Evolutionary conservation across 2,888 invertebrate species (phyloP), one percentile per base, ranked within the genome.

Genomic region (Campoplex capitator): DNA sequence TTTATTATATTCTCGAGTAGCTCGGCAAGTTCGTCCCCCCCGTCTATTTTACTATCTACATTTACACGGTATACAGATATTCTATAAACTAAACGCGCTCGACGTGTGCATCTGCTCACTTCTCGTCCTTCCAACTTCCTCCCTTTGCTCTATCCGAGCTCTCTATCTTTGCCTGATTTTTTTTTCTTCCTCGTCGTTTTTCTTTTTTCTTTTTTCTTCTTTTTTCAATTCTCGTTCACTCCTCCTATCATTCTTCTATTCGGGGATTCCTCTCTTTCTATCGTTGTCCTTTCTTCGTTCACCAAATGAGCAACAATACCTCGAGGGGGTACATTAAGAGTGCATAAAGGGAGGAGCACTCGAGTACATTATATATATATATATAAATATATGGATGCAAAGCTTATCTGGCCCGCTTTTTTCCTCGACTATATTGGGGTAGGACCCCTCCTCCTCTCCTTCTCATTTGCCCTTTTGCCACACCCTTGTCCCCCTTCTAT

Each of bases 291-390:
- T 80, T 48, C 71, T 51, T 70, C 28, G 58, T n/a, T 86, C 75
- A 71, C 89, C 83, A 93, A 93, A 92, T 93, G 93, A 93, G 93
- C 93, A 93, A 93, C 93, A 93, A 93, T 93, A 71, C 77, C 56
- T 67, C 84, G 77, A 75, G 82, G 86, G 86, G 75, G 91, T 90
- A 91, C 90, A 92, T 93, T 91, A 91, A 92, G 93, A 92, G 92
- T 89, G 90, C 89, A 89, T 90, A 88, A 88, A 91, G 92, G 94
- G 93, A 91, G 92, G 92, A 93, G 93, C 93, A 93, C 92, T 91
- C 89, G 91, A 92, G 92, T 89, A 92, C 91, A 93, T 93, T 93
- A 92, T 93, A 87, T 84, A 73, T 76, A 75, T 83, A 74, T 62
- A 73, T 42, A 16, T 56, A 42, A 13, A 73, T 45, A 73, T 71